These are phyloP conservation scores for Microplitis demolitor DNA, from an alignment of 1,140 invertebrate genomes.

Conservation along the genomic window DNA sequence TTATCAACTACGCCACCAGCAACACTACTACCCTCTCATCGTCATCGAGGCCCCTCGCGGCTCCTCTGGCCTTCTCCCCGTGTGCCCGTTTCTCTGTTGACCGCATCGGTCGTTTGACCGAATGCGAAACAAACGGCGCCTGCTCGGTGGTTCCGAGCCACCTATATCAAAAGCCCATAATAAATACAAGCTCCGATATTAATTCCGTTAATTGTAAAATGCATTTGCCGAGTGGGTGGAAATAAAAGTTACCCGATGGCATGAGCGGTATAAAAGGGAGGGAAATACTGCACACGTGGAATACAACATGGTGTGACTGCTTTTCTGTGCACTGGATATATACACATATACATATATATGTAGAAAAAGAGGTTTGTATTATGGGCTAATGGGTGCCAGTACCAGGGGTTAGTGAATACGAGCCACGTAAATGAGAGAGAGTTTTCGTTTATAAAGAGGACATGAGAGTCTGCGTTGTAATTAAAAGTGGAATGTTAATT, in stretches of 20 bases:
- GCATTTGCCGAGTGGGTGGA: slow-evolving; percentile 24
- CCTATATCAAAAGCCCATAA: slow-evolving; percentile 51
- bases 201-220: slow-evolving; percentile 58
- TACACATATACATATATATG: not conserved
- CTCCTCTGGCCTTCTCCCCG: not conserved
- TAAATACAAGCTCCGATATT: slow-evolving; percentile 51
- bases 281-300: not conserved
- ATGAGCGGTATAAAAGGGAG: not conserved
- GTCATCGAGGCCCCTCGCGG: not conserved
- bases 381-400: slow-evolving; percentile 25
- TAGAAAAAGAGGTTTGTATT: slow-evolving; percentile 11
- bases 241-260: not conserved
- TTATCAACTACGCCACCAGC: not conserved
- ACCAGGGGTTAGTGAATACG: not conserved
- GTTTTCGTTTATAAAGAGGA: slow-evolving; percentile 18
- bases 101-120: slow-evolving; percentile 16
- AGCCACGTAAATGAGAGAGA: slow-evolving; percentile 10
- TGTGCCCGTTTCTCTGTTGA: not conserved
- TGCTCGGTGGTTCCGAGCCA: not conserved
- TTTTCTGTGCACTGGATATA: not conserved
- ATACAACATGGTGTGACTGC: not conserved
- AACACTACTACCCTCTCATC: not conserved
- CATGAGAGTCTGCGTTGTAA: slow-evolving; percentile 48
- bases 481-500: slow-evolving; percentile 63
- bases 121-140: slow-evolving; percentile 17